phyloP scores from a whole-genome alignment of 2,113 vertebrate genomes.

The Mustela nigripes region DNA sequence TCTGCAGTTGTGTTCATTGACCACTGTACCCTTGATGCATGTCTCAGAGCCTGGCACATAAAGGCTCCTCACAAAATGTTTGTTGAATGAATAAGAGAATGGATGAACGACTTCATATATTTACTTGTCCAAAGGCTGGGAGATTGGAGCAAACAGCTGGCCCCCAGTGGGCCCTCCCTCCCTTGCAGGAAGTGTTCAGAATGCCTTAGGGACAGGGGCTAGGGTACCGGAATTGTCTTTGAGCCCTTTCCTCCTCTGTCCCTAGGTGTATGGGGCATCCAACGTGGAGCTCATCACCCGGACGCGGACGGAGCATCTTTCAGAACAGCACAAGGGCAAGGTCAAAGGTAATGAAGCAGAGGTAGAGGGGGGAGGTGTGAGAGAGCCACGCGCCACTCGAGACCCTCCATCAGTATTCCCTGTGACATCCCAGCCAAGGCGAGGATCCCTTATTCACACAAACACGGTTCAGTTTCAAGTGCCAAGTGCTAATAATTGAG shows the following conservation, averaged over 20 bases:
- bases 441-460: neutral
- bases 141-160: neutral
- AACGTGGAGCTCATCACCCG: slow-evolving; percentile 98
- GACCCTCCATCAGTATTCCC: neutral
- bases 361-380: neutral
- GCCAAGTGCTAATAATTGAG: neutral
- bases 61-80: neutral
- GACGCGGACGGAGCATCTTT: slow-evolving; percentile 97
- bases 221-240: neutral
- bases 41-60: neutral
- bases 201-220: neutral
- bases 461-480: neutral
- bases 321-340: slow-evolving; percentile 97
- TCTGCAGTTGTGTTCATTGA: neutral
- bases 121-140: neutral
- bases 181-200: neutral
- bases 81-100: slow-evolving; percentile 36
- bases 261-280: slow-evolving; percentile 96
- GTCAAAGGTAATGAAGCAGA: slow-evolving; percentile 91
- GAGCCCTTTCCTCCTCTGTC: neutral
- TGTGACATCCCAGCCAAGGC: neutral
- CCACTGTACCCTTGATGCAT: neutral
- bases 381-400: neutral
- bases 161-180: neutral
- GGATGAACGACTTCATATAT: neutral